Evolutionary conservation across 2,113 vertebrate genomes (phyloP), one percentile per base, ranked within the genome.

Genomic region (Marmota flaviventris): DNA sequence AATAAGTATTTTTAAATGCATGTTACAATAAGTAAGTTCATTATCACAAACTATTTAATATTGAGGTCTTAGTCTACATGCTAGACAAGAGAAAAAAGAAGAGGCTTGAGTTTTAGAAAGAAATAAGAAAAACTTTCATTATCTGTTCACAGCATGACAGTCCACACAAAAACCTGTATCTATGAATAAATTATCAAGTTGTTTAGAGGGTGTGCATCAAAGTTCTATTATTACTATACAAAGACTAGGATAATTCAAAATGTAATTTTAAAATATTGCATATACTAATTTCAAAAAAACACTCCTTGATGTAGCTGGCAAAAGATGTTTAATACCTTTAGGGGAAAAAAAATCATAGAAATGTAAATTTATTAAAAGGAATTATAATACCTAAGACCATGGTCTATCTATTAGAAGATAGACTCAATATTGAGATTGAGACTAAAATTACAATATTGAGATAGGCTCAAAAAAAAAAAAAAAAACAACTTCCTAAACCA

Each of bases 231-330:
- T 85, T 72, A 58, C 16, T 75, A 85, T 58, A 58, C 5, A 96
- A 88, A 94, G 18, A 87, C 69, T 4, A 86, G n/a, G 82, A 82
- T n/a, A 73, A 86, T 69, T 88, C 29, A 85, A 51, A 89, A 70
- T 61, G 42, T 85, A 89, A 79, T 85, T 85, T 94, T 72, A 65
- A 70, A 94, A 77, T 37, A 32, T 32, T 3, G 24, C 37, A 72
- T 73, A 82, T 20, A 65, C 42, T 53, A 65, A 61, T 25, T 81
- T 42, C 20, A 63, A 83, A 85, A 51, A 81, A 67, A 39, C 27
- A 90, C 25, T 76, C 6, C 63, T 93, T 85, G 25, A 75, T 82
- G 2, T 69, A 63, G 9, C 37, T 89, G 85, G 89, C 34, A 89
- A 85, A 85, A 85, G 39, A 84, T 39, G 4, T 39, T 42, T 69